A percentile compares a stretch with the other conserved stretches of the same genome.
phyloP scores from a whole-genome alignment of 2,888 invertebrate species.

The Aromia moschata region DNA sequence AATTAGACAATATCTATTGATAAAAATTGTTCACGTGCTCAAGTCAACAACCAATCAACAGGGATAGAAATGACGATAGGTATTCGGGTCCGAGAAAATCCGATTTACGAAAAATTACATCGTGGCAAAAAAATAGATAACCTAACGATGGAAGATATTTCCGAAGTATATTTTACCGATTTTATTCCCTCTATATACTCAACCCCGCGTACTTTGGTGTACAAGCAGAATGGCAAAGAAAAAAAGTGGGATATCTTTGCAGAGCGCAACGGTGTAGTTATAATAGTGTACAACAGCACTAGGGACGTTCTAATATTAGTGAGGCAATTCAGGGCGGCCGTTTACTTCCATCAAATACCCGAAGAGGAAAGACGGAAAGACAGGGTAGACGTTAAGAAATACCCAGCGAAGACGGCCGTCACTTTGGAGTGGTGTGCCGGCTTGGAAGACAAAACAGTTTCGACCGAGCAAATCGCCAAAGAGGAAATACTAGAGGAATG shows the following conservation, averaged over 20 bases:
- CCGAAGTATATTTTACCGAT: slow-evolving; percentile 55
- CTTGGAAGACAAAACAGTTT: slow-evolving; percentile 82
- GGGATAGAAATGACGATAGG: no score
- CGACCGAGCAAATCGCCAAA: slow-evolving; percentile 78
- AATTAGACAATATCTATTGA: no score
- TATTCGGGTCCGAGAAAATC: no score
- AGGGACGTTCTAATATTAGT: slow-evolving; percentile 83
- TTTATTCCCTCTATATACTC: slow-evolving; percentile 68
- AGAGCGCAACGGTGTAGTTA: slow-evolving; percentile 84
- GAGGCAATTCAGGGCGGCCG: slow-evolving; percentile 88
- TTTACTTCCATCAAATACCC: slow-evolving; percentile 75
- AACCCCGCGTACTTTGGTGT: slow-evolving; percentile 75
- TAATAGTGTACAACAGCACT: slow-evolving; percentile 81
- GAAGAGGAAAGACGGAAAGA: slow-evolving; percentile 62
- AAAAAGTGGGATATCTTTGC: slow-evolving; percentile 82
- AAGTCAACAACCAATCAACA: no score
- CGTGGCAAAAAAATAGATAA: neutral
- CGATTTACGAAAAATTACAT: neutral
- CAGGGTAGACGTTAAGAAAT: slow-evolving; percentile 69
- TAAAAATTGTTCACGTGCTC: no score
- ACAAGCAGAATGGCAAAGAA: slow-evolving; percentile 74
- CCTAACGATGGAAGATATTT: slow-evolving; percentile 51
- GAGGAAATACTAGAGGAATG: slow-evolving; percentile 93
- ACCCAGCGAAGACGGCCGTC: slow-evolving; percentile 75
- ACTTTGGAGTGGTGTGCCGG: slow-evolving; percentile 94